phyloP scores from a whole-genome alignment of 2,113 vertebrate species.

The Passerina amoena region DNA sequence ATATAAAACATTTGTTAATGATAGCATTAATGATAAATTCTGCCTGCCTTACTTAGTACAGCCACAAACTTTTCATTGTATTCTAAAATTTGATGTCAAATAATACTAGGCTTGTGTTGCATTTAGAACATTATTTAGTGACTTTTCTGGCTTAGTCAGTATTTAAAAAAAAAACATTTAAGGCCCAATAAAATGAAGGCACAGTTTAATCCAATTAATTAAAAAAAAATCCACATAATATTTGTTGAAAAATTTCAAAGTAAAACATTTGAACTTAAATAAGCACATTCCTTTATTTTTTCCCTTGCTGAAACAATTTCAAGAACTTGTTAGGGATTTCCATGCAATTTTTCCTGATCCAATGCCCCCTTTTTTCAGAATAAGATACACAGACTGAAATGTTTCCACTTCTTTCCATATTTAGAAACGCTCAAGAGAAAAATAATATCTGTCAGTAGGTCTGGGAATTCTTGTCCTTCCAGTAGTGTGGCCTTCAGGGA shows the following conservation, averaged over 20 bases:
- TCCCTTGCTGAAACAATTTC: not conserved
- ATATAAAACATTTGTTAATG: not conserved
- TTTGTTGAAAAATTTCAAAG: not conserved
- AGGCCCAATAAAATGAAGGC: not conserved
- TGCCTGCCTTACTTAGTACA: not conserved
- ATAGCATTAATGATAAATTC: not conserved
- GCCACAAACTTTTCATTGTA: not conserved
- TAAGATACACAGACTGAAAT: not conserved
- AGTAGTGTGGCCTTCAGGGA: not conserved
- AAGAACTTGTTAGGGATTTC: not conserved
- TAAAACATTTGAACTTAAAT: not conserved
- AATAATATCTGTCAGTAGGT: not conserved
- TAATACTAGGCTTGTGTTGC: not conserved
- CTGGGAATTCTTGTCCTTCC: not conserved
- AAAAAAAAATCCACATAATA: not conserved
- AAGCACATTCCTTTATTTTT: not conserved
- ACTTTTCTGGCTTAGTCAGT: not conserved
- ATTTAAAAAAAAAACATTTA: not conserved
- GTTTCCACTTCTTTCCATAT: not conserved
- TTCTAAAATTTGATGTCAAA: not conserved
- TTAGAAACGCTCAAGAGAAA: rapidly evolving
- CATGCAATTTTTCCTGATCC: not conserved
- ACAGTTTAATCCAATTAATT: not conserved
- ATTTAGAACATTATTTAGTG: not conserved
- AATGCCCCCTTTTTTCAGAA: not conserved